Percentiles rank a stretch among this genome's conserved stretches.
Conservation (phyloP, 2,113 vertebrate species). For the Plectropomus leopardus region DNA sequence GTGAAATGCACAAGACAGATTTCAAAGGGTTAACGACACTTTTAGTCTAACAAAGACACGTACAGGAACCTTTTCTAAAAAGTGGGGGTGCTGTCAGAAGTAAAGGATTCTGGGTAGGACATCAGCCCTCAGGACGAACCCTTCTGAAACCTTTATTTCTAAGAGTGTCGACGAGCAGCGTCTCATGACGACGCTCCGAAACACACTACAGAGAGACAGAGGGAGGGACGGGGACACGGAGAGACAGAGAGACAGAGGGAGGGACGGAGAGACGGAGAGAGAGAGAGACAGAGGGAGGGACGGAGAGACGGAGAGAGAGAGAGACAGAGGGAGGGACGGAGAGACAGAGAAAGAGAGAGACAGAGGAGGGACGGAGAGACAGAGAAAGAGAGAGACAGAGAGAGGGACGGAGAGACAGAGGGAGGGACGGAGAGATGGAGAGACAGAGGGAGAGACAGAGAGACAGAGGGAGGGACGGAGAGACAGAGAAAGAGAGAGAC, state of each 20-base stretch:
- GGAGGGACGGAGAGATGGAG: slow-evolving; percentile 6
- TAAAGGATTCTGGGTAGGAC: no score
- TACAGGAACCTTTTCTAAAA: no score
- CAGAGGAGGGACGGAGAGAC: background rate
- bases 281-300: background rate
- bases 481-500: slow-evolving; percentile 12
- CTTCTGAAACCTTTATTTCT: no score
- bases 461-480: no score
- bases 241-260: background rate
- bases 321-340: no score
- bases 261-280: background rate
- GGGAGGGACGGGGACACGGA: background rate
- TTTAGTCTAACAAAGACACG: no score
- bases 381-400: no score
- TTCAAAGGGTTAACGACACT: no score
- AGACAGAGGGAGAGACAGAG: background rate
- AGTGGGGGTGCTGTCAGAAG: no score
- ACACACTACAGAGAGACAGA: slow-evolving; percentile 1
- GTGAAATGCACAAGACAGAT: no score
- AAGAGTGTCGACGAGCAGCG: slow-evolving; percentile 5
- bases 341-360: slow-evolving; percentile 12
- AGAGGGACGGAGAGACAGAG: background rate
- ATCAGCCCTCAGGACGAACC: no score
- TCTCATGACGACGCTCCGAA: slow-evolving; percentile 21
- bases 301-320: no score